Percentiles rank a stretch among this genome's conserved stretches.
Evolutionary conservation across 2,113 vertebrate genomes (phyloP).

Genomic region (Muntiacus muntjak): DNA sequence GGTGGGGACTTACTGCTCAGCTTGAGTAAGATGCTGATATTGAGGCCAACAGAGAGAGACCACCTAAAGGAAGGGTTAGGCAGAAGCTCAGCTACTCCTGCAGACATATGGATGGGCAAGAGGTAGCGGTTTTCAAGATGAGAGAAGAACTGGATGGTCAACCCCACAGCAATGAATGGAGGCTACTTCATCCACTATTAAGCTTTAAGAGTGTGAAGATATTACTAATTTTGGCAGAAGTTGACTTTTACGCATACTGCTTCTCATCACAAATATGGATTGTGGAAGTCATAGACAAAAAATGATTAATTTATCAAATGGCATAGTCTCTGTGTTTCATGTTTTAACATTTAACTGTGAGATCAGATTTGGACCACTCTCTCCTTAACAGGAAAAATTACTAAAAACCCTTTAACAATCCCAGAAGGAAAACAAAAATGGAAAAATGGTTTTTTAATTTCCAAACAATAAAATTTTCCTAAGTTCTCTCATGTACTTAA

Average conservation of each 20-base stretch:
- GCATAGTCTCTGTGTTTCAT: background rate
- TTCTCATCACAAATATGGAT: background rate
- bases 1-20: background rate
- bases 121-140: background rate
- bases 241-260: background rate
- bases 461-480: background rate
- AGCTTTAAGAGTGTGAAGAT: background rate
- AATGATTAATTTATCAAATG: no score
- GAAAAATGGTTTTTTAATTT: background rate
- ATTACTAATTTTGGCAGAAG: background rate
- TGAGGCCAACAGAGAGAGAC: background rate
- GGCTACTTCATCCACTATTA: background rate
- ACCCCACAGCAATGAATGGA: no score
- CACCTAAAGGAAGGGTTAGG: background rate
- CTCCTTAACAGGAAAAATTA: background rate
- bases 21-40: background rate
- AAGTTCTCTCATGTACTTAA: background rate
- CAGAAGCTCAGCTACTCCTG: background rate
- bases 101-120: background rate
- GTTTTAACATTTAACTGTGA: background rate
- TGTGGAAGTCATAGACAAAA: background rate
- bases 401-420: background rate
- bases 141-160: background rate
- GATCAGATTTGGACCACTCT: background rate
- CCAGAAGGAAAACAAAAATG: background rate